Evolutionary conservation across 2,888 invertebrate genomes (phyloP).

Genomic region (Ischnus inquisitorius): DNA sequence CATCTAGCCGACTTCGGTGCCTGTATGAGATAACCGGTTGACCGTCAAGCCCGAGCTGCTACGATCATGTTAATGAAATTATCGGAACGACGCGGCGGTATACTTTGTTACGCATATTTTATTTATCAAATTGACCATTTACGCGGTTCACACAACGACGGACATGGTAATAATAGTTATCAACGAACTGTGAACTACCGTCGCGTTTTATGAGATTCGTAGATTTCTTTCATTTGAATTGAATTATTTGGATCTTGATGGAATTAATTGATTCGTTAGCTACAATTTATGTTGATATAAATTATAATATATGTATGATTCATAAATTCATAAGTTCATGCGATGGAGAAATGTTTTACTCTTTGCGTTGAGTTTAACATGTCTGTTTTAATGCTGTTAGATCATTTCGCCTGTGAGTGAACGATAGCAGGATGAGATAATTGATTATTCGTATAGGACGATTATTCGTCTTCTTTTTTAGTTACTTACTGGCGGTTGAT

Average conservation of each 20-base stretch:
- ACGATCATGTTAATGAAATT: conserved; percentile 9
- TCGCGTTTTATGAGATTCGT: neutral
- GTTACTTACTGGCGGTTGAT: neutral
- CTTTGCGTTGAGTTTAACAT: too few species aligned
- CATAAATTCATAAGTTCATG: too few species aligned
- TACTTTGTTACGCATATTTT: conserved; percentile 16
- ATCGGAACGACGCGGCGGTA: neutral
- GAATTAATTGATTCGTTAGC: neutral
- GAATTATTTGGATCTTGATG: neutral
- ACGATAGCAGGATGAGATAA: neutral
- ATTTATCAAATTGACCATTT: neutral
- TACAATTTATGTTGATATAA: neutral
- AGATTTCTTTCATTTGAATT: neutral
- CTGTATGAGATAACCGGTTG: conserved; percentile 52
- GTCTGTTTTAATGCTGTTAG: neutral
- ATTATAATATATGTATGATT: neutral
- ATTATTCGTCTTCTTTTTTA: neutral
- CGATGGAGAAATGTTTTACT: too few species aligned
- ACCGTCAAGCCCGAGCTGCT: conserved; percentile 38
- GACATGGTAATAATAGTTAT: neutral
- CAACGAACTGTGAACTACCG: neutral
- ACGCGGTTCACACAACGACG: neutral
- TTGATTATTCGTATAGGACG: conserved; percentile 12
- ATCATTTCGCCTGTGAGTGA: neutral
- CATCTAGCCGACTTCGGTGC: conserved; percentile 16